A percentile compares a stretch with the other conserved stretches of the same genome.
These are phyloP conservation scores for Girardinichthys multiradiatus DNA, from an alignment of 2,113 vertebrate genomes.

Conservation along the genomic window DNA sequence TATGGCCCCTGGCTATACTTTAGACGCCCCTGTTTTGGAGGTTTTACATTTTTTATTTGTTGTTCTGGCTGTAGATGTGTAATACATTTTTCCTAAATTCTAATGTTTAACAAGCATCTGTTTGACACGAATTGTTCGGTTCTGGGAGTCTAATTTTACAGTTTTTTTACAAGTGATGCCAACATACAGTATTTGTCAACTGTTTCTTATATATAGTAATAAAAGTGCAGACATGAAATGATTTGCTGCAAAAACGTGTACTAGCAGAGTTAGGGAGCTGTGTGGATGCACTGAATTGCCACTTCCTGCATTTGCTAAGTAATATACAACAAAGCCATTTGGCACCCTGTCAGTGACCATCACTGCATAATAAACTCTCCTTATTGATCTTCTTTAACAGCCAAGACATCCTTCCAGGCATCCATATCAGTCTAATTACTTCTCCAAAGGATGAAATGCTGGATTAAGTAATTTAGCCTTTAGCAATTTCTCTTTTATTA, in stretches of 20 bases:
- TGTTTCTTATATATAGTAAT: neutral
- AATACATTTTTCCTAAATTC: too few species aligned
- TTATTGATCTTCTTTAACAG: slow-evolving; percentile 72
- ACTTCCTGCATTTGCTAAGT: slow-evolving; percentile 28
- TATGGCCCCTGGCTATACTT: too few species aligned
- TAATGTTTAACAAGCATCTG: too few species aligned
- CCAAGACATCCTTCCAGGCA: slow-evolving; percentile 65
- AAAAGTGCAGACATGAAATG: neutral
- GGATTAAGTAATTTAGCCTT: slow-evolving; percentile 34
- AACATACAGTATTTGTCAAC: neutral
- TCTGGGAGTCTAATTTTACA: neutral
- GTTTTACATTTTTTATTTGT: too few species aligned
- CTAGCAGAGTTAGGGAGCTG: neutral
- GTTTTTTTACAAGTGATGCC: neutral
- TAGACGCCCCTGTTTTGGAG: too few species aligned
- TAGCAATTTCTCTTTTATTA: slow-evolving; percentile 23
- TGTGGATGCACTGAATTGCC: neutral
- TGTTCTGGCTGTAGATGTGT: too few species aligned
- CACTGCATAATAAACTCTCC: slow-evolving; percentile 77
- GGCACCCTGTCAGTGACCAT: slow-evolving; percentile 62
- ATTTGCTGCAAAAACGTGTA: neutral
- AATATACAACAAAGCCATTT: slow-evolving; percentile 27
- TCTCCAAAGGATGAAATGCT: slow-evolving; percentile 45
- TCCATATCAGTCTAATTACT: slow-evolving; percentile 68
- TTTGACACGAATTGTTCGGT: too few species aligned